Percentiles rank a stretch among this genome's conserved stretches.
phyloP scores from a whole-genome alignment of 2,888 invertebrate genomes.

The Leptopilina drosophilae region DNA sequence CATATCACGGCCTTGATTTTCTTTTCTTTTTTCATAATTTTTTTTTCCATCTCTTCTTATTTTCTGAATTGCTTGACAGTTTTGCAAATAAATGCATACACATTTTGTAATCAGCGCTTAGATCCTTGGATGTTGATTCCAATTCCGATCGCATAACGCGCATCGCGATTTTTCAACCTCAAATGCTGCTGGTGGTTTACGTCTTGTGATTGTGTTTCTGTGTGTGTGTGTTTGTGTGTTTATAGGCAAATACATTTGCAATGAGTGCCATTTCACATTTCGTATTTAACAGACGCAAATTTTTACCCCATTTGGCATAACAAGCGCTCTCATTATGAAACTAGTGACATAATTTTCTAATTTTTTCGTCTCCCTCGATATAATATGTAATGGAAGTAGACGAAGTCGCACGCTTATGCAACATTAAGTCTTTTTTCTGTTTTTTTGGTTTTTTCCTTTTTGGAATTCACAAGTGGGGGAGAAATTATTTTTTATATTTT shows the following conservation, averaged over 20 bases:
- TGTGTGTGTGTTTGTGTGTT: neutral
- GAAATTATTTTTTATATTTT: no score
- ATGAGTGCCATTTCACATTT: neutral
- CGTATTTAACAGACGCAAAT: conserved; percentile 37
- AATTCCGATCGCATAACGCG: conserved; percentile 30
- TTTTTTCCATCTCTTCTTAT: no score
- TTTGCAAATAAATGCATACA: neutral
- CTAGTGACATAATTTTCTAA: conserved; percentile 18
- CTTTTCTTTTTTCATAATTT: no score
- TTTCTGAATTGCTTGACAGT: neutral
- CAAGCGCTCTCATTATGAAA: conserved; percentile 23
- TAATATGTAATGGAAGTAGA: no score
- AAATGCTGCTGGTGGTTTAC: conserved; percentile 1
- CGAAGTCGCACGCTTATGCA: no score
- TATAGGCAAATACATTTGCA: neutral
- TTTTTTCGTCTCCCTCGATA: neutral
- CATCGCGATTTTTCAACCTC: conserved; percentile 39
- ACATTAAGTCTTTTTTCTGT: no score
- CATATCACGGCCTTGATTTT: conserved; percentile 16
- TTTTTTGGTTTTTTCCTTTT: no score
- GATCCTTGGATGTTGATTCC: conserved; percentile 35
- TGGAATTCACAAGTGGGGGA: no score
- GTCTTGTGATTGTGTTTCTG: neutral
- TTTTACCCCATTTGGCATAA: conserved; percentile 21
- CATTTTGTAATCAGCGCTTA: conserved; percentile 12